A percentile compares a stretch with the other conserved stretches of the same genome.
Evolutionary conservation across 1,140 invertebrate genomes (phyloP).

Genomic region (Danaus melanippus): DNA sequence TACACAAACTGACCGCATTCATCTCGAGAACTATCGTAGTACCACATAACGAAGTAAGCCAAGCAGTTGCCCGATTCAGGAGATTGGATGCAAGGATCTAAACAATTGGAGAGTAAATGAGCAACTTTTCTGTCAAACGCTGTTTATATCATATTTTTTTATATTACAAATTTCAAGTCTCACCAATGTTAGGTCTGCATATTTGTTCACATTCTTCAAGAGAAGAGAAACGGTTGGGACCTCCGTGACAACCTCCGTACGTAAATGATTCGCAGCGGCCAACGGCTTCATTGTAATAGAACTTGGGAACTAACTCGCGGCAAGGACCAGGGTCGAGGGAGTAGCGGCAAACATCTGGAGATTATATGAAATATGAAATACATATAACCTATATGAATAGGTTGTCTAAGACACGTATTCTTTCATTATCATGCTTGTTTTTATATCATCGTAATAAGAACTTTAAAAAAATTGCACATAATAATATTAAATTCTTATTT

Average conservation of each 20-base stretch:
- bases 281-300: constrained; percentile 77
- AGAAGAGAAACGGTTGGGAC: constrained; percentile 84
- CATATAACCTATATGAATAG: not conserved
- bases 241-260: constrained; percentile 87
- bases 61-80: constrained; percentile 82
- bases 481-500: too few relatives aligned
- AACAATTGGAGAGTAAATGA: too few relatives aligned
- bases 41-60: constrained; percentile 78
- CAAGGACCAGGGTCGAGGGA: constrained; percentile 82
- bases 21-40: constrained; percentile 77
- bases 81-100: constrained; percentile 75
- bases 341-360: constrained; percentile 52
- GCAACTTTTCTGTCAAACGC: too few relatives aligned
- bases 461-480: too few relatives aligned
- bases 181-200: constrained; percentile 57
- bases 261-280: constrained; percentile 76
- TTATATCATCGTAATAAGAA: too few relatives aligned
- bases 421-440: too few relatives aligned
- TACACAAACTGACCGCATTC: constrained; percentile 83
- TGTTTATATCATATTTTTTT: constrained; percentile 3
- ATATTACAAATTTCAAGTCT: constrained; percentile 11
- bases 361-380: not conserved
- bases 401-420: too few relatives aligned
- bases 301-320: constrained; percentile 74
- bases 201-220: constrained; percentile 77